Base-by-base conservation (phyloP, 2,797 vertebrate species). In the Apodemus agrarius region DNA sequence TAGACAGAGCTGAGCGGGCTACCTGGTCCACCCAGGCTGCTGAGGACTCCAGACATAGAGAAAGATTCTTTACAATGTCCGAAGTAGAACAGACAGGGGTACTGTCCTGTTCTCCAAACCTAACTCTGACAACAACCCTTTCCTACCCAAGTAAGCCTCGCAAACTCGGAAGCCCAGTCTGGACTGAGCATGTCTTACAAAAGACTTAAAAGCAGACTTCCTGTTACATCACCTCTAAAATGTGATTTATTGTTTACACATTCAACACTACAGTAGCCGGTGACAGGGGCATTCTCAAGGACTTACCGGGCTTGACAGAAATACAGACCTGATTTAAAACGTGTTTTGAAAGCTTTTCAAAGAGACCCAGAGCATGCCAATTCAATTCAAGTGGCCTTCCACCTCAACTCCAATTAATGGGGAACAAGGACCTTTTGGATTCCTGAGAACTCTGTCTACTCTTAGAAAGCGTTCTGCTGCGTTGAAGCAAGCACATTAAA, bases 101-200 rank as follows among this genome's bases (percentile, higher is more conserved):
- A 34, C 69, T 1, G 49, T 19, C 13, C 52, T 79, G 74, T 85
- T 59, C 26, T 13, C 52, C 67, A 57, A 86, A 49, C 37, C 46
- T 79, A 84, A 46, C 24, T n/a, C 49, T 16, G 76, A 81, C 29
- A 31, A 83, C 17, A n/a, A 94, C 95, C 91, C 95, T 78, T 37
- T 76, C 82, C 83, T 91, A 59, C 90, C 84, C 82, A 80, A 40
- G 5, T 9, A 31, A 19, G 74, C 46, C 74, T 81, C 89, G 37
- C 29, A 37, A 93, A 76, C 88, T 82, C 49, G 2, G 43, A 57
- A 67, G 29, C 90, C 69, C 13, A 80, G 82, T 37, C 81, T 2
- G 10, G 94, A 37, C 34, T 7, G 26, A 67, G 16, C 16, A 14
- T 31, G 46, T 40, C 76, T 76, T 29, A 87, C 14, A 74, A n/a